phyloP scores from a whole-genome alignment of 2,888 invertebrate species.

The Cheilosia scutellata region DNA sequence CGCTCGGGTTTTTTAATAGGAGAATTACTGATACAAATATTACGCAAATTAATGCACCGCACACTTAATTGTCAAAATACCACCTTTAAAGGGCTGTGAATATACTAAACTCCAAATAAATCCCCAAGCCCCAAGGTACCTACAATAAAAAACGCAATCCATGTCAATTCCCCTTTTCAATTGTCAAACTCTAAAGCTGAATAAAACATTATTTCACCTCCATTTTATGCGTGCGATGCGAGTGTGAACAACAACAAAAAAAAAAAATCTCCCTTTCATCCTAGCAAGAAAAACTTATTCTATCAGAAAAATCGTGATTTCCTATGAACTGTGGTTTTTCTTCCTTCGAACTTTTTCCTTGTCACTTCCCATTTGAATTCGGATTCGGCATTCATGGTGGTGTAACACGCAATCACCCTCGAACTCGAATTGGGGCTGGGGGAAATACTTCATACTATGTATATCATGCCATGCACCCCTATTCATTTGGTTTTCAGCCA shows the following conservation, averaged over 20 bases:
- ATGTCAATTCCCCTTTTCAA: neutral
- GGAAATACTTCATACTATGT: slow-evolving; percentile 15
- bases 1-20: too few relatives aligned
- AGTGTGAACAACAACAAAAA: slow-evolving; percentile 5
- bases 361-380: slow-evolving; percentile 38
- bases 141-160: neutral
- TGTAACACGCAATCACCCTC: slow-evolving; percentile 71
- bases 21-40: too few relatives aligned
- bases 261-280: slow-evolving; percentile 9
- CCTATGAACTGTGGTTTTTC: slow-evolving; percentile 61
- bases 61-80: too few relatives aligned
- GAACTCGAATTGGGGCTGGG: slow-evolving; percentile 9
- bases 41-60: too few relatives aligned
- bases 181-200: neutral
- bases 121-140: too few relatives aligned
- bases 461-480: slow-evolving; percentile 30
- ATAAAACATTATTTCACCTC: slow-evolving; percentile 45
- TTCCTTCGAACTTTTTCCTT: slow-evolving; percentile 21
- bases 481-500: slow-evolving; percentile 51
- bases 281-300: slow-evolving; percentile 46
- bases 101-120: too few relatives aligned
- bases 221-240: slow-evolving; percentile 43
- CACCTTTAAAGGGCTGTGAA: too few relatives aligned
- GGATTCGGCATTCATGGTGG: slow-evolving; percentile 33
- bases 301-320: slow-evolving; percentile 69